Conservation (phyloP, 2,797 vertebrate genomes). For the Enteromius radiatus region DNA sequence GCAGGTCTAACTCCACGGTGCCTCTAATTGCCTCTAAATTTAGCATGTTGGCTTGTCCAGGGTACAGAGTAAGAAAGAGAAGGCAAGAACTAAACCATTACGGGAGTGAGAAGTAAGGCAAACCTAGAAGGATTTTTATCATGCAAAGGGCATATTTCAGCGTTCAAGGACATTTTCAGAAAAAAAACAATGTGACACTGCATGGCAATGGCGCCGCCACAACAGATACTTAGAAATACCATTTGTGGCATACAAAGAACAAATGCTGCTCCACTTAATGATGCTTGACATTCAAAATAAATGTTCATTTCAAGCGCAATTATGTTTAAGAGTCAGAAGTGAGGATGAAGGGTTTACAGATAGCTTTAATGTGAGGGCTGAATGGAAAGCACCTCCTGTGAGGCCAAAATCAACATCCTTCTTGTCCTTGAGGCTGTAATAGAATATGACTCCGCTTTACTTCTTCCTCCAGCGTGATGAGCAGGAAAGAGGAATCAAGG, state of each 20-base stretch:
- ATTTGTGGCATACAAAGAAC: constrained; percentile 16
- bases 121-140: constrained; percentile 31
- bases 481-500: constrained; percentile 8
- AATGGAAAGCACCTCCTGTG: constrained; percentile 26
- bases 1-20: constrained; percentile 56
- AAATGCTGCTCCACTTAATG: constrained; percentile 48
- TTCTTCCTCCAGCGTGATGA: constrained; percentile 20
- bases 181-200: constrained; percentile 24
- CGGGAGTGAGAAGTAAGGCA: constrained; percentile 14
- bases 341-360: constrained; percentile 46
- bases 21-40: constrained; percentile 73
- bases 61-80: constrained; percentile 44
- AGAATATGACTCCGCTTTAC: constrained; percentile 24
- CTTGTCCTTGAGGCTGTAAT: constrained; percentile 46
- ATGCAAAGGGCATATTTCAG: constrained; percentile 55
- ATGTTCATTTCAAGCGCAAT: constrained; percentile 49
- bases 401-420: constrained; percentile 53
- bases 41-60: constrained; percentile 62
- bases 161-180: constrained; percentile 43
- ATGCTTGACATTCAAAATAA: constrained; percentile 49
- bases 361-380: constrained; percentile 46
- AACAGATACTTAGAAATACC: constrained; percentile 27
- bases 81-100: constrained; percentile 51
- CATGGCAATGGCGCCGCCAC: constrained; percentile 18
- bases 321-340: constrained; percentile 46